Base-by-base conservation (phyloP, 2,888 invertebrate genomes). In the Odontocolon sp. region DNA sequence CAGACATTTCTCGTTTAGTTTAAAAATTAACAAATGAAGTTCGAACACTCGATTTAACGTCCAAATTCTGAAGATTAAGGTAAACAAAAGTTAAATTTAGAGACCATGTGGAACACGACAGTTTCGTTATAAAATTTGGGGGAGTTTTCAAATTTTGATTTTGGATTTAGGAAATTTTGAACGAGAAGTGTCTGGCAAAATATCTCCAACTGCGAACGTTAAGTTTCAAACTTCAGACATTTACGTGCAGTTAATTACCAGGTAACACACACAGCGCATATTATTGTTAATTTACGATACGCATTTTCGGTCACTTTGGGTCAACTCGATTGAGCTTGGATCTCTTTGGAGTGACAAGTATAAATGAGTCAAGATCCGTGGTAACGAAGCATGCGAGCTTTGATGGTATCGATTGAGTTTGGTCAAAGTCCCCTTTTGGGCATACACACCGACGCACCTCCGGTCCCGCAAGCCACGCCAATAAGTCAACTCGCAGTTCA, bases 401-500 rank as follows among this genome's bases (percentile, higher is more conserved):
- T 89, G 86, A 88, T 86, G 84, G 86, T 89, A 89, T 88, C 83
- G 84, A 88, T 89, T 90, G 85, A 89, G 88, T 90, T 90, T 89
- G 83, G 83, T 89, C 89, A 81, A 90, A 90, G 89, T 88, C 89
- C 90, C 89, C 89, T 89, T 90, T 90, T 90, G 90, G 90, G 90
- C 90, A 88, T 86, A 87, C 79, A 81, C 86, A 89, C 88, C 88
- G 89, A 89, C 89, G 89, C 89, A 90, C 85, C 88, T 87, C 80
- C 83, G 85, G 86, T 87, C 86, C 87, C 85, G 85, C 85, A 78
- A 77, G 82, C 81, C 82, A 74, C 67, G 21, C 71, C 76, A 79
- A 50, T 33, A 28, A 73, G 54, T 64, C 54, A 61, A 42, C 54
- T 47, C 72, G 57, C 73, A 50, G 16, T 63, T 38, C 11, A 16